phyloP scores from a whole-genome alignment of 2,888 invertebrate species.

The Neoitamus cyanurus region DNA sequence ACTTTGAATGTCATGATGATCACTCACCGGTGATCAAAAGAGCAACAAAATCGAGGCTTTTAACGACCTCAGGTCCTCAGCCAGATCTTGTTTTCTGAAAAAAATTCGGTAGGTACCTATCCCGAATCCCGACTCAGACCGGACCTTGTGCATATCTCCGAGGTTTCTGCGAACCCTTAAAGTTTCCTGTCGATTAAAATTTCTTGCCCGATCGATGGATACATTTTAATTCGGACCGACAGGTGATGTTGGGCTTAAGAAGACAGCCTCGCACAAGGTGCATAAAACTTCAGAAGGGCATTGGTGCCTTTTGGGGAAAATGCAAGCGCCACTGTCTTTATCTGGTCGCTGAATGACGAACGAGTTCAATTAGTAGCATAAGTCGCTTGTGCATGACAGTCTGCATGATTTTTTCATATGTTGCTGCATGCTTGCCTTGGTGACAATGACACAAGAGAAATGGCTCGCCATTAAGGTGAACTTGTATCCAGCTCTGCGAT shows the following conservation, averaged over 20 bases:
- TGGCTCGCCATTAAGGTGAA: neutral
- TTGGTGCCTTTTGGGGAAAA: neutral
- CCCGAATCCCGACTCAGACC: neutral
- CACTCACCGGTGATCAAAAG: slow-evolving; percentile 18
- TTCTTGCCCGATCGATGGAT: neutral
- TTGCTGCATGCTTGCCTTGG: neutral
- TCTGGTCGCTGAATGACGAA: neutral
- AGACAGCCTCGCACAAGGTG: neutral
- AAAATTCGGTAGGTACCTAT: no score
- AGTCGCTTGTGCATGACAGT: neutral
- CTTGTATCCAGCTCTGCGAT: neutral
- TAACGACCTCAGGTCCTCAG: slow-evolving; percentile 1
- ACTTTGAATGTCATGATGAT: slow-evolving; percentile 31
- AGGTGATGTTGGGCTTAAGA: neutral
- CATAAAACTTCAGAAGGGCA: neutral
- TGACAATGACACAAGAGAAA: neutral
- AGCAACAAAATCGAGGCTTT: slow-evolving; percentile 18
- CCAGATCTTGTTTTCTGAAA: neutral
- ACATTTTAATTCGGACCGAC: neutral
- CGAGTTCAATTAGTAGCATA: neutral
- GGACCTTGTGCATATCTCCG: neutral
- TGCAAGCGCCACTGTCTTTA: neutral
- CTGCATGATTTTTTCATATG: neutral
- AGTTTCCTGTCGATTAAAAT: neutral
- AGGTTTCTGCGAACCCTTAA: neutral